Percentiles rank a stretch among this genome's conserved stretches.
phyloP scores from a whole-genome alignment of 2,113 vertebrate species.

The Pituophis catenifer region DNA sequence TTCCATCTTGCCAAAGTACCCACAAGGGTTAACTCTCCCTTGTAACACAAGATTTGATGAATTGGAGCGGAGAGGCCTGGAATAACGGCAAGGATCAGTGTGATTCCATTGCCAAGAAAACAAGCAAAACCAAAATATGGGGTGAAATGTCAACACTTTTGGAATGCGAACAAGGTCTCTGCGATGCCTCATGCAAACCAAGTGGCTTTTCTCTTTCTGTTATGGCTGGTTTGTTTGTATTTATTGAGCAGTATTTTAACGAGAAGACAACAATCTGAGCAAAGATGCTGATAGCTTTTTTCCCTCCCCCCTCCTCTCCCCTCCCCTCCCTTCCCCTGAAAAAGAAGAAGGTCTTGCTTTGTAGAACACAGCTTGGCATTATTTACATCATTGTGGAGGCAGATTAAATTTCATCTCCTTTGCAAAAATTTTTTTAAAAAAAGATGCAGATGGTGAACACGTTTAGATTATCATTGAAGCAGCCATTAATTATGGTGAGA shows the following conservation, averaged over 20 bases:
- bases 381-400: conserved; percentile 17
- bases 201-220: conserved; percentile 49
- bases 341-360: conserved; percentile 25
- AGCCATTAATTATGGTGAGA: conserved; percentile 31
- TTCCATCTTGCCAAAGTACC: neutral
- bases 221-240: conserved; percentile 60
- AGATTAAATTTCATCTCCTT: conserved; percentile 36
- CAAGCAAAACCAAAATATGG: conserved; percentile 59
- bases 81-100: conserved; percentile 38
- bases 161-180: conserved; percentile 61
- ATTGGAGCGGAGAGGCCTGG: neutral
- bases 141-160: conserved; percentile 47
- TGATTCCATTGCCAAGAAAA: conserved; percentile 56
- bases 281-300: neutral
- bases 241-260: conserved; percentile 66
- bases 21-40: neutral
- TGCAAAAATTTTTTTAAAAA: neutral
- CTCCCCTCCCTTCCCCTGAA: neutral
- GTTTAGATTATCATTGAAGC: conserved; percentile 40
- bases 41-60: neutral
- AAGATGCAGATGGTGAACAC: conserved; percentile 46
- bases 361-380: conserved; percentile 27
- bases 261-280: conserved; percentile 39
- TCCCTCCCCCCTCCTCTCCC: fast-evolving
- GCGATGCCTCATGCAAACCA: conserved; percentile 69